A percentile compares a stretch with the other conserved stretches of the same genome.
Evolutionary conservation across 2,888 invertebrate species (phyloP).

Genomic region (Idaea dimidiata): DNA sequence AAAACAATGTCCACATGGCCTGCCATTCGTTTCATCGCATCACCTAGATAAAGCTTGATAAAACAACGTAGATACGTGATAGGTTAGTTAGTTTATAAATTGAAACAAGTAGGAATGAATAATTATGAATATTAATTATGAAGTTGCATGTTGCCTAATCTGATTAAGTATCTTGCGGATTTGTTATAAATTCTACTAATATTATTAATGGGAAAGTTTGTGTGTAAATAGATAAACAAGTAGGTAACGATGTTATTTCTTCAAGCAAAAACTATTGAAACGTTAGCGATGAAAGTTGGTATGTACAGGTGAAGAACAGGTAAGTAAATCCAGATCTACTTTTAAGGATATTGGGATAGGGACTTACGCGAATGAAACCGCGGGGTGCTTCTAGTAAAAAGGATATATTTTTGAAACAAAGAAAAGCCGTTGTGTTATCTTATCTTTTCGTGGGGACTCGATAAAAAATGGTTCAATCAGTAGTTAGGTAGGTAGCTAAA

Average conservation of each 20-base stretch:
- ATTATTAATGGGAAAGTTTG: too few species aligned
- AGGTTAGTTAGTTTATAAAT: background rate
- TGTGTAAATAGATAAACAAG: too few species aligned
- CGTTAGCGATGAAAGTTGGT: too few species aligned
- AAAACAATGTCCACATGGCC: background rate
- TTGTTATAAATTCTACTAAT: background rate
- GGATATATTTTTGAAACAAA: background rate
- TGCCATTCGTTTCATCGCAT: background rate
- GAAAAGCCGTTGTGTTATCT: background rate
- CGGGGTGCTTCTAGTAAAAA: background rate
- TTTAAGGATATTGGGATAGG: too few species aligned
- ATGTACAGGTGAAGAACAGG: too few species aligned
- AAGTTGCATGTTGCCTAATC: background rate
- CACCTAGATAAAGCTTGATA: background rate
- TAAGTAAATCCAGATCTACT: too few species aligned
- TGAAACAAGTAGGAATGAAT: background rate
- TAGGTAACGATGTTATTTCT: too few species aligned
- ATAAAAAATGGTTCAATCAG: background rate
- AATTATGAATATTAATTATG: too few species aligned
- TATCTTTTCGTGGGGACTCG: background rate
- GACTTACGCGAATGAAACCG: too few species aligned
- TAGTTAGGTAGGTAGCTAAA: too few species aligned
- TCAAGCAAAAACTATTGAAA: too few species aligned
- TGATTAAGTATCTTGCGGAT: background rate
- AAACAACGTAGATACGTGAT: background rate